Evolutionary conservation across 2,113 vertebrate species (phyloP).

Genomic region (Pygoscelis antarcticus): DNA sequence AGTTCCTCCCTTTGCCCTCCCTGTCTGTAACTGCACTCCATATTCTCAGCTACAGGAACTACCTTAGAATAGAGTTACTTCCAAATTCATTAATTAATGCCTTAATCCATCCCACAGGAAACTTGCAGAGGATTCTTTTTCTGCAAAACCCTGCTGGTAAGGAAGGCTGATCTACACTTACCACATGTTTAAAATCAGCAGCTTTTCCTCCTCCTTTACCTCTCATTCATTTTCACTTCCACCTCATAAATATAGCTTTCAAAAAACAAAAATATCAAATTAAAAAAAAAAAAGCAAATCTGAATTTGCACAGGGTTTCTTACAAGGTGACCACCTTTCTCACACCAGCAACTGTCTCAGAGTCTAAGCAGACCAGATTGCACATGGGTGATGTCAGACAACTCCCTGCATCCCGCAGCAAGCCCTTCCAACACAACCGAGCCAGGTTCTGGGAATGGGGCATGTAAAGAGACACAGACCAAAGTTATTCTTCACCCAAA

Average conservation of each 20-base stretch:
- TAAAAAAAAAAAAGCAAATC: background rate
- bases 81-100: background rate
- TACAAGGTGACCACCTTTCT: background rate
- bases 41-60: background rate
- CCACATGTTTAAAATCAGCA: background rate
- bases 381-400: background rate
- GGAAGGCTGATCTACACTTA: background rate
- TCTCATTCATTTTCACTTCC: background rate
- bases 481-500: background rate
- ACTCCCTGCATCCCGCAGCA: rapidly evolving
- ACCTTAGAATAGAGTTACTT: background rate
- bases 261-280: background rate
- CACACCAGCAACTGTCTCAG: background rate
- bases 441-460: rapidly evolving
- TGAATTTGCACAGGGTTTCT: background rate
- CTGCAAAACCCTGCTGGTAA: background rate
- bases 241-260: background rate
- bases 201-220: background rate
- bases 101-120: background rate
- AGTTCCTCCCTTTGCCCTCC: background rate
- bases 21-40: background rate
- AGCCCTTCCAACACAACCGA: rapidly evolving
- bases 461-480: background rate
- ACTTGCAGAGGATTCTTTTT: background rate
- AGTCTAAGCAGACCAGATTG: background rate